Percentiles rank a stretch among this genome's conserved stretches.
Conservation (phyloP, 2,113 vertebrate species). For the Gnathonemus echidnorhynchus region DNA sequence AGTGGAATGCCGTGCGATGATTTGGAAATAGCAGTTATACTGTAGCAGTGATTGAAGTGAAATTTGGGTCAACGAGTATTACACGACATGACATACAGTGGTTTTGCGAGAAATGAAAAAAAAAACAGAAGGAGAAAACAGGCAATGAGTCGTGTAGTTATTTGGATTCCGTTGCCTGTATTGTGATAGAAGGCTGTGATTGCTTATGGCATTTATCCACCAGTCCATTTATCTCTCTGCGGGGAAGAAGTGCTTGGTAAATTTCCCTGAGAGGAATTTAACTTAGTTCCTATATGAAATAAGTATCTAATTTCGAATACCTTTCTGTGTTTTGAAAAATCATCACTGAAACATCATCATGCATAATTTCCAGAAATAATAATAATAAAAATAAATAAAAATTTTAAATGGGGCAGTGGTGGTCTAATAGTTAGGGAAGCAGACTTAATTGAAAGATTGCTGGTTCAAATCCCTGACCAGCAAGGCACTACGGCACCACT, state of each 20-base stretch:
- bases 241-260: not conserved
- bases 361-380: not conserved
- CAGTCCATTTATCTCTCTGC: not conserved
- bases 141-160: not conserved
- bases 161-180: not conserved
- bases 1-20: not conserved
- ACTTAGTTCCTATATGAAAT: not conserved
- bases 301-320: not conserved
- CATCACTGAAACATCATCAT: not conserved
- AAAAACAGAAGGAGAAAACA: not conserved
- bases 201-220: not conserved
- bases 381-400: no score
- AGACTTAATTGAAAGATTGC: no score
- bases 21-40: not conserved
- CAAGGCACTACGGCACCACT: no score
- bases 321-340: not conserved
- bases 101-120: not conserved
- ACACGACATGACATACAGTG: not conserved
- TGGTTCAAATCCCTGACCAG: no score
- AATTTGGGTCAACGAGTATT: not conserved
- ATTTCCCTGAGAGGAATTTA: not conserved
- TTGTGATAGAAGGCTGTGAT: not conserved
- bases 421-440: no score
- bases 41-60: not conserved
- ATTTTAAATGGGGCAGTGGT: no score